Conservation (phyloP, 2,113 vertebrate species). For the Bos javanicus region DNA sequence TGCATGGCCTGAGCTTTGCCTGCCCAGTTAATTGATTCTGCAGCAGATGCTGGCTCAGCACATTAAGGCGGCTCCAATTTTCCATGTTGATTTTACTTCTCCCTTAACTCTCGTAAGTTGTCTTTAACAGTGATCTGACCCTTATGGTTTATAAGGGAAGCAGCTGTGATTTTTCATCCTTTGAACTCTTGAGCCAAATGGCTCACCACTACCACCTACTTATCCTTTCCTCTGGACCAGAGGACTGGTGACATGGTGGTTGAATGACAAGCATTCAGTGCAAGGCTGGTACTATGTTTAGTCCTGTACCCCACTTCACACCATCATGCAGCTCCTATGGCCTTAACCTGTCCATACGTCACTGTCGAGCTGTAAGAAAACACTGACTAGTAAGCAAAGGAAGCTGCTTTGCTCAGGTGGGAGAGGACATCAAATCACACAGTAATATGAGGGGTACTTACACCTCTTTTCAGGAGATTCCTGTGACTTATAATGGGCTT, state of each 20-base stretch:
- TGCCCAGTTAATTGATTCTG: slow-evolving; percentile 10
- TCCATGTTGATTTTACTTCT: slow-evolving; percentile 5
- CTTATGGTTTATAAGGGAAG: slow-evolving; percentile 36
- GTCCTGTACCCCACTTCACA: neutral
- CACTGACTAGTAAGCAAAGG: neutral
- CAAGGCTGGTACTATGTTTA: neutral
- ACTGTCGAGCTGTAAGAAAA: neutral
- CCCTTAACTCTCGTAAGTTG: slow-evolving; percentile 56
- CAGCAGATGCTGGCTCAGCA: slow-evolving; percentile 64
- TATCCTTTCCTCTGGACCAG: neutral
- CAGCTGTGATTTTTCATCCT: slow-evolving; percentile 17
- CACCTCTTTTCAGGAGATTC: neutral
- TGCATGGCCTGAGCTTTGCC: neutral
- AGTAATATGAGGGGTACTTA: neutral
- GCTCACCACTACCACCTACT: neutral
- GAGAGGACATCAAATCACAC: neutral
- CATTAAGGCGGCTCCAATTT: slow-evolving; percentile 52
- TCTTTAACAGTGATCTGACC: neutral
- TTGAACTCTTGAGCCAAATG: slow-evolving; percentile 62
- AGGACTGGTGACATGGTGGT: neutral
- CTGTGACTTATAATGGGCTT: neutral
- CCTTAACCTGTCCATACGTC: slow-evolving; percentile 16
- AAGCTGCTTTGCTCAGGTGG: neutral
- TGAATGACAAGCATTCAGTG: neutral
- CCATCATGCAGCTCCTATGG: neutral